These are phyloP conservation scores for Mustelus asterias DNA, from an alignment of 2,113 vertebrate genomes.

Conservation along the genomic window DNA sequence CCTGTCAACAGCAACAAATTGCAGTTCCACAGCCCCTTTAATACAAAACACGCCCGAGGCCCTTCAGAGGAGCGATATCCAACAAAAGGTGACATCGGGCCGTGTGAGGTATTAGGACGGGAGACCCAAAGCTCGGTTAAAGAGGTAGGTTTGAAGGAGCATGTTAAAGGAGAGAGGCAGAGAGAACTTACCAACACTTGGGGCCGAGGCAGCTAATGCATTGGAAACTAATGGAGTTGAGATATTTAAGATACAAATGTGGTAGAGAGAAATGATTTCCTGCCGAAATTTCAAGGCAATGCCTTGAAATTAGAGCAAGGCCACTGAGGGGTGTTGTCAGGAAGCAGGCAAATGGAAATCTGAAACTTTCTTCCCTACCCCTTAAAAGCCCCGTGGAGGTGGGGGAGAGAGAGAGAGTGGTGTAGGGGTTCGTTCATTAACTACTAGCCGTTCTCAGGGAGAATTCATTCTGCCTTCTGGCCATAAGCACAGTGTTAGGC, in stretches of 20 bases:
- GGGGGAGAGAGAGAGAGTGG: too few species aligned
- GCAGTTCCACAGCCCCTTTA: not conserved
- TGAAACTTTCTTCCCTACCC: too few species aligned
- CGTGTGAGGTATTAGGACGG: not conserved
- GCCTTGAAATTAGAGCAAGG: too few species aligned
- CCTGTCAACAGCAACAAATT: not conserved
- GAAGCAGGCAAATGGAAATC: too few species aligned
- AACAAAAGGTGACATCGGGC: not conserved
- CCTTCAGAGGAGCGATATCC: not conserved
- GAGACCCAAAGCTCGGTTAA: not conserved
- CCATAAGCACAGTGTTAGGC: not conserved
- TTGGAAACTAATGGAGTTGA: not conserved
- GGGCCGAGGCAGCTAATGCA: not conserved
- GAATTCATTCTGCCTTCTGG: not conserved
- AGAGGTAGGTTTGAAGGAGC: not conserved
- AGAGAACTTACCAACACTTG: not conserved
- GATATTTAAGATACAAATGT: too few species aligned
- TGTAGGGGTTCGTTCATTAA: too few species aligned
- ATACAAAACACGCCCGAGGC: not conserved
- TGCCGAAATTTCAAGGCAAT: too few species aligned
- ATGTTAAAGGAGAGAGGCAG: not conserved
- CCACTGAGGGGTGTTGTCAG: too few species aligned
- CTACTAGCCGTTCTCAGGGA: too few species aligned
- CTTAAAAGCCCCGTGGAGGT: too few species aligned
- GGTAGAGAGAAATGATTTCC: too few species aligned